Conservation (phyloP, 1,140 invertebrate genomes). For the Helicoverpa armigera region DNA sequence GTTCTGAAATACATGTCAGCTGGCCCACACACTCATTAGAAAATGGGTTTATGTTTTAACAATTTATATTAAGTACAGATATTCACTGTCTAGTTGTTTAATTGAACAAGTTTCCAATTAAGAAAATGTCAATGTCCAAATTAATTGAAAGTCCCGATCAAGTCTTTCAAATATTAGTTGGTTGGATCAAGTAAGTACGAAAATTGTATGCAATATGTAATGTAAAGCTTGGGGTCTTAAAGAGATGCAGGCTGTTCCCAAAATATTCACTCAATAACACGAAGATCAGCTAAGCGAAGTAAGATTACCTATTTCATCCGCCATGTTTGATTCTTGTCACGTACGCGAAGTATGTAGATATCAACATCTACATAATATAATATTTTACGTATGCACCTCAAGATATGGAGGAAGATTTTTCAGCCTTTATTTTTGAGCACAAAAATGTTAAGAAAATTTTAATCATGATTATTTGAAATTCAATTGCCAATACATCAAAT, state of each 20-base stretch:
- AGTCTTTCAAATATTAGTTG: too few relatives aligned
- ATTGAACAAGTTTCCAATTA: too few relatives aligned
- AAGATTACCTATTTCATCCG: background rate
- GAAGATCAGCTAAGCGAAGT: background rate
- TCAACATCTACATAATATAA: background rate
- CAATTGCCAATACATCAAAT: too few relatives aligned
- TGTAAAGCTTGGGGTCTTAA: background rate
- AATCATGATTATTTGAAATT: too few relatives aligned
- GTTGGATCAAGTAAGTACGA: too few relatives aligned
- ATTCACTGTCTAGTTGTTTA: too few relatives aligned
- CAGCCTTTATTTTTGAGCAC: background rate
- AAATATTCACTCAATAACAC: slow-evolving; percentile 22
- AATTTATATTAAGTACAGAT: too few relatives aligned
- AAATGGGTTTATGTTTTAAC: background rate
- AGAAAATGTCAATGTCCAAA: too few relatives aligned
- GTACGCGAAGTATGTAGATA: background rate
- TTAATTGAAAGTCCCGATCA: too few relatives aligned
- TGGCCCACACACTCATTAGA: background rate
- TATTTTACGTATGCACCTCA: background rate
- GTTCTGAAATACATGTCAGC: too few relatives aligned
- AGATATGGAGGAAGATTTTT: background rate
- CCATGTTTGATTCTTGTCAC: slow-evolving; percentile 10
- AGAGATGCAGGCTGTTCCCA: background rate
- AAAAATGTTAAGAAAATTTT: too few relatives aligned
- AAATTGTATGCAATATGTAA: too few relatives aligned